Conservation (phyloP, 2,888 invertebrate genomes). For the Lasiommata megera region DNA sequence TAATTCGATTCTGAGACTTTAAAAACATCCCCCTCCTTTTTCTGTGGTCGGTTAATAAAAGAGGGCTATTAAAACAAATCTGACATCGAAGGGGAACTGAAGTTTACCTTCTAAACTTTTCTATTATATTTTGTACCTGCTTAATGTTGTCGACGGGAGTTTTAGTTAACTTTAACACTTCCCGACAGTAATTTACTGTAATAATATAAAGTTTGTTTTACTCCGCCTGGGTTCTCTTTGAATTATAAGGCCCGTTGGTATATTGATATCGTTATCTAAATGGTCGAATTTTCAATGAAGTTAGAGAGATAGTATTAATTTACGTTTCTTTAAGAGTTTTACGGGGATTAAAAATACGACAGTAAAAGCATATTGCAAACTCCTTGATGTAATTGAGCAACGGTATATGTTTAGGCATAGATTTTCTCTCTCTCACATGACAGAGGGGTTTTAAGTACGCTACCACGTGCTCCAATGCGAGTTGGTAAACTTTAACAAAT, state of each 20-base stretch:
- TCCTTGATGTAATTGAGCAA: too few species aligned
- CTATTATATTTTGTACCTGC: constrained; percentile 29
- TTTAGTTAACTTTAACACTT: constrained; percentile 16
- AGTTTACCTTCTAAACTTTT: constrained; percentile 22
- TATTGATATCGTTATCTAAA: constrained; percentile 11
- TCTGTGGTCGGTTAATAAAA: too few species aligned
- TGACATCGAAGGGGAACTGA: constrained; percentile 12
- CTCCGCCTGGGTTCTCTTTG: neutral
- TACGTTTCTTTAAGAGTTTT: neutral
- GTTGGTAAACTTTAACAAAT: too few species aligned
- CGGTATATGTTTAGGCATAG: too few species aligned
- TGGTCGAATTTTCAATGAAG: constrained; percentile 1
- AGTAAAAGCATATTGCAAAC: too few species aligned
- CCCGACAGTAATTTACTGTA: constrained; percentile 15
- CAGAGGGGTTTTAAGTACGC: too few species aligned
- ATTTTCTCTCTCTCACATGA: too few species aligned
- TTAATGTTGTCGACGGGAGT: constrained; percentile 24
- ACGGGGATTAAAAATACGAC: too few species aligned
- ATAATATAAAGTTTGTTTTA: constrained; percentile 19
- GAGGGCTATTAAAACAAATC: constrained; percentile 13
- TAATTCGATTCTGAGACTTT: too few species aligned
- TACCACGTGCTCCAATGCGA: too few species aligned
- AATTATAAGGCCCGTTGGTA: constrained; percentile 1
- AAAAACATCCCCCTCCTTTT: too few species aligned
- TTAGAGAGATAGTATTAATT: neutral